Percentiles rank a stretch among this genome's conserved stretches.
Evolutionary conservation across 2,113 vertebrate genomes (phyloP).

Genomic region (Vireo altiloquus): DNA sequence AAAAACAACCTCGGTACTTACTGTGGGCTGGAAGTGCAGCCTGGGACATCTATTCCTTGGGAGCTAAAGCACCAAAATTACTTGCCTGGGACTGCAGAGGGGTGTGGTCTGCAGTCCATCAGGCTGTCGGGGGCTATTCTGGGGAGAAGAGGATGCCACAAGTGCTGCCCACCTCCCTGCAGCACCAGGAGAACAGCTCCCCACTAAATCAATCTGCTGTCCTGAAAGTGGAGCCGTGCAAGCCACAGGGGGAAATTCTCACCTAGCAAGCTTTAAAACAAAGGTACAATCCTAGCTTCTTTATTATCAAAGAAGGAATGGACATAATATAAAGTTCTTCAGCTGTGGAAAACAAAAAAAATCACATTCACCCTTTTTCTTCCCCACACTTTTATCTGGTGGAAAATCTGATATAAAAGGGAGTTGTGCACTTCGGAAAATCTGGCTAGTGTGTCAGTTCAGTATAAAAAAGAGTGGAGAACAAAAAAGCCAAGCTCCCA

Average conservation of each 20-base stretch:
- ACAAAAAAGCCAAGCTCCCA: neutral
- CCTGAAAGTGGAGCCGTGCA: neutral
- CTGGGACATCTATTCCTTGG: neutral
- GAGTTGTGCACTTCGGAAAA: neutral
- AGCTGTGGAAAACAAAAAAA: neutral
- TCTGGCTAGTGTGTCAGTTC: neutral
- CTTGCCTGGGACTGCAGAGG: neutral
- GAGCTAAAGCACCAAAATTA: neutral
- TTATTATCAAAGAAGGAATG: neutral
- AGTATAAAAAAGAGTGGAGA: neutral
- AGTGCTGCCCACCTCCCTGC: neutral
- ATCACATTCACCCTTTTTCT: neutral
- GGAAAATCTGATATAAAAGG: constrained; percentile 57
- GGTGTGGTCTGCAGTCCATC: accelerated
- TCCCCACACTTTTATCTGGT: constrained; percentile 5
- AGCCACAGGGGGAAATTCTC: neutral
- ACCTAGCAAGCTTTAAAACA: neutral
- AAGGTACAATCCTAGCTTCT: neutral
- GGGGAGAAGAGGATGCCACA: neutral
- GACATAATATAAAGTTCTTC: neutral
- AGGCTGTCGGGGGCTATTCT: neutral
- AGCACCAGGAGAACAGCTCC: neutral
- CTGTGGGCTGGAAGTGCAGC: neutral
- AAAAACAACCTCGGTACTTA: neutral
- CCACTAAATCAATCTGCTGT: neutral